Evolutionary conservation across 2,797 vertebrate genomes (phyloP).

Genomic region (Etheostoma nigrum): DNA sequence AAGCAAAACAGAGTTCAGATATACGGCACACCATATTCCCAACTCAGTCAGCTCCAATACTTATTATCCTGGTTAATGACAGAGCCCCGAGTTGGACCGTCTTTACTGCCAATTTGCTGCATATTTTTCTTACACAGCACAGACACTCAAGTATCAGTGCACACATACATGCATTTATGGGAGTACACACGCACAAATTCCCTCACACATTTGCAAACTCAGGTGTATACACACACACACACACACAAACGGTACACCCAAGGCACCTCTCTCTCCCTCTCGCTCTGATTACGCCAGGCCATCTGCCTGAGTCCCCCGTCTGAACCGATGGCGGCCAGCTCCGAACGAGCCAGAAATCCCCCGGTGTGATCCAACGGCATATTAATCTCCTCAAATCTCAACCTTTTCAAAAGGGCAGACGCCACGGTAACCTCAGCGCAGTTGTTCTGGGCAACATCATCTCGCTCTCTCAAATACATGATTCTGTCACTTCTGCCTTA

Average conservation of each 20-base stretch:
- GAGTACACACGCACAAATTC: slow-evolving; percentile 9
- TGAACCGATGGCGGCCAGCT: slow-evolving; percentile 44
- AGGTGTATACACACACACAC: slow-evolving; percentile 11
- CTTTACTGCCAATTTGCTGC: slow-evolving; percentile 38
- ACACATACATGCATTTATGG: slow-evolving; percentile 6
- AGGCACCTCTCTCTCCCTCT: slow-evolving; percentile 33
- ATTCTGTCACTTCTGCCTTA: slow-evolving; percentile 58
- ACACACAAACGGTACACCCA: neutral
- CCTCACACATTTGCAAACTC: slow-evolving; percentile 18
- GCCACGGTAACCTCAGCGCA: slow-evolving; percentile 50
- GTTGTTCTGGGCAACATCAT: slow-evolving; percentile 49
- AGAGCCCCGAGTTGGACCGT: slow-evolving; percentile 20
- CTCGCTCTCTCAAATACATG: slow-evolving; percentile 52
- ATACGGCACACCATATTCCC: slow-evolving; percentile 22
- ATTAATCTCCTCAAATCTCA: slow-evolving; percentile 74
- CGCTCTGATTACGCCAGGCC: slow-evolving; percentile 58
- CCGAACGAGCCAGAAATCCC: slow-evolving; percentile 52
- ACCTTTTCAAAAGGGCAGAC: slow-evolving; percentile 73
- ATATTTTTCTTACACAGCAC: slow-evolving; percentile 11
- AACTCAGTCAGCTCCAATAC: slow-evolving; percentile 28
- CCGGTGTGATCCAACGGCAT: slow-evolving; percentile 56
- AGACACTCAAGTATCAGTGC: neutral
- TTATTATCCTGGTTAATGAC: slow-evolving; percentile 29
- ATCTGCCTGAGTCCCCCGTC: slow-evolving; percentile 67
- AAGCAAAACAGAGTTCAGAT: slow-evolving; percentile 38